Conservation (phyloP, 2,888 invertebrate species). For the Pediacus dermestoides region DNA sequence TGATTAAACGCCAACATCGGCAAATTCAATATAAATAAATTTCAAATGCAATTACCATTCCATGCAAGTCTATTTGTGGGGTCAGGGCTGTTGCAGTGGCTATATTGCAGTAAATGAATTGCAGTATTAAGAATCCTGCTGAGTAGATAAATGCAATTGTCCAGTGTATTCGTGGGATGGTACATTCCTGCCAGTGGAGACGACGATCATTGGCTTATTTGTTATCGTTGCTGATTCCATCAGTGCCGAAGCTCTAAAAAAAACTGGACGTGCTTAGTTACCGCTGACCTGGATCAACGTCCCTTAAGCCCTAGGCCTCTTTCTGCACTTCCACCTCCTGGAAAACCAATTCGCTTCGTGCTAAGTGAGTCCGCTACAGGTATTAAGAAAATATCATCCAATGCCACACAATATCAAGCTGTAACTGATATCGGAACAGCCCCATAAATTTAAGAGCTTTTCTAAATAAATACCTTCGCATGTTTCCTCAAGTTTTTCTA, state of each 20-base stretch:
- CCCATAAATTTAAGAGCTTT: constrained; percentile 5
- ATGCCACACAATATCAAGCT: not conserved
- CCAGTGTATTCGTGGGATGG: constrained; percentile 1
- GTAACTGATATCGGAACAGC: not conserved
- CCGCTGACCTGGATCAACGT: constrained; percentile 32
- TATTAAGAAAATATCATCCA: constrained; percentile 28
- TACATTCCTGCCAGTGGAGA: too few relatives aligned
- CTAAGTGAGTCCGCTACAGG: constrained; percentile 27
- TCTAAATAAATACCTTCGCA: not conserved
- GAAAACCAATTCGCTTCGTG: constrained; percentile 29
- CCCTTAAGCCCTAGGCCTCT: constrained; percentile 13
- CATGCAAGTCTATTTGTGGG: too few relatives aligned
- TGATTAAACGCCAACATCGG: too few relatives aligned
- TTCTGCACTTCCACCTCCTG: constrained; percentile 18
- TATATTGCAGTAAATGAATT: too few relatives aligned
- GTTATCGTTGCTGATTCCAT: constrained; percentile 9
- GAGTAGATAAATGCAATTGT: constrained; percentile 10
- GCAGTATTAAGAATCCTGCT: constrained; percentile 5
- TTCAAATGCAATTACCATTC: too few relatives aligned
- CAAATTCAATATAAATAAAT: too few relatives aligned
- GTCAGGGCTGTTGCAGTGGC: too few relatives aligned
- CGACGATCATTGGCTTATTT: constrained; percentile 14
- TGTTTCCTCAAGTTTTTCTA: constrained; percentile 1
- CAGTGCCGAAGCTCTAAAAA: constrained; percentile 13
- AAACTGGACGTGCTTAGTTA: constrained; percentile 32